Conservation (phyloP, 2,113 vertebrate genomes). For the Camelus bactrianus region DNA sequence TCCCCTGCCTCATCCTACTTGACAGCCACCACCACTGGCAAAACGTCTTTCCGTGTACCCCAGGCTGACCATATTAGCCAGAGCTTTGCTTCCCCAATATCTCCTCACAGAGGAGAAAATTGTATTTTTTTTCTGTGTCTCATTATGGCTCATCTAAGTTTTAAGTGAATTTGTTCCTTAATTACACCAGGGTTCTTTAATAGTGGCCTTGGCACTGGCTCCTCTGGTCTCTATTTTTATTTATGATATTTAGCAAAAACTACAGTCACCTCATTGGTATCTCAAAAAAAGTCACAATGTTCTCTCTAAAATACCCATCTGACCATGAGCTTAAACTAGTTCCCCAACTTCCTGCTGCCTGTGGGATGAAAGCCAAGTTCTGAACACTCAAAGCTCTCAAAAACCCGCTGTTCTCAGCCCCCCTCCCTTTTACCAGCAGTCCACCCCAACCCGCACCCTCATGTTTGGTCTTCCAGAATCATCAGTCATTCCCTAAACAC, state of each 20-base stretch:
- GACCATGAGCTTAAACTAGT: background rate
- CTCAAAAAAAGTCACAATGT: background rate
- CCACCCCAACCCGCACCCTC: background rate
- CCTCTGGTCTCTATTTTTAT: slow-evolving; percentile 5
- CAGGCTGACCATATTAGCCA: slow-evolving; percentile 9
- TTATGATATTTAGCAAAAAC: slow-evolving; percentile 24
- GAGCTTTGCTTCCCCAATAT: background rate
- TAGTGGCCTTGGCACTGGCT: background rate
- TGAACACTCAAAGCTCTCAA: background rate
- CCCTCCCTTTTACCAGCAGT: background rate
- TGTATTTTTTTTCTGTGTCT: slow-evolving; percentile 19
- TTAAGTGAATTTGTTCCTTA: background rate
- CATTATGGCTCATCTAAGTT: background rate
- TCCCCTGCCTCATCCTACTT: background rate
- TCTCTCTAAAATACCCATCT: background rate
- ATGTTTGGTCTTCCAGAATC: background rate
- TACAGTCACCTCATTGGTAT: background rate
- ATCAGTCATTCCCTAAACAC: background rate
- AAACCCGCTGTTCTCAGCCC: background rate
- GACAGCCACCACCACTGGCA: background rate
- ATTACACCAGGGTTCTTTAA: background rate
- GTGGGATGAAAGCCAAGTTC: slow-evolving; percentile 12
- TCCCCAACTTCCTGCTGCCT: background rate
- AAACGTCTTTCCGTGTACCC: background rate
- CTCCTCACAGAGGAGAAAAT: background rate